Evolutionary conservation across 2,888 invertebrate genomes (phyloP), one percentile per base, ranked within the genome.

Genomic region (Eustalomyia histrio): DNA sequence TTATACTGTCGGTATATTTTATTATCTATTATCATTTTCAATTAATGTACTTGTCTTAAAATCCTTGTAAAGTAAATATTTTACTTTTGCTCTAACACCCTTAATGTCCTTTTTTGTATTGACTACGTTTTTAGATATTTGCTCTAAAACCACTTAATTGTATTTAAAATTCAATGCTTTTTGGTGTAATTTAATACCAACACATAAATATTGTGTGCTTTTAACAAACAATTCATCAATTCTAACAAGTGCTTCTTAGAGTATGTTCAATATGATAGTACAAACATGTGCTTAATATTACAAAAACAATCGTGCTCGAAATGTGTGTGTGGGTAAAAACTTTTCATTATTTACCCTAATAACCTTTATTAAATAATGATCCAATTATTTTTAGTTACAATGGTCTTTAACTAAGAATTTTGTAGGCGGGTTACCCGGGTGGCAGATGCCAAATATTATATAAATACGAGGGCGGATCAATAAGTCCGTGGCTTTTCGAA

Each of bases 11-110:
- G 5, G 3, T 21, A 5, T 12, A 6, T 6, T 17, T 43, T 64
- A 80, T 87, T 88, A 88, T 88, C 87, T 87, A 88, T 88, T 86
- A 86, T 83, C 84, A 79, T 86, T 87, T 88, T 88, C 87, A 87
- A 87, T 88, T 88, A 88, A 86, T 81, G 69, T 76, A 76, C 74
- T 80, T 78, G 50, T 82, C 69, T 52, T 61, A 83, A 55, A 39
- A 47, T n/a, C 43, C 43, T 57, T 67, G 10, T 7, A 24, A 57
- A 67, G 55, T 67, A 55, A 67, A 67, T 57, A 67, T 67, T 53
- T 67, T 52, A 29, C 33, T 33, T 29, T 58, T 58, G 10, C 21
- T 29, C 24, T 69, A 81, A 67, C 67, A 61, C 43, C 43, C 43
- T 73, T 78, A 61, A 39, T 43, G 71, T 79, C 74, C 75, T 57